A percentile compares a stretch with the other conserved stretches of the same genome.
Conservation (phyloP, 2,797 vertebrate genomes). For the Phoeniculus purpureus region DNA sequence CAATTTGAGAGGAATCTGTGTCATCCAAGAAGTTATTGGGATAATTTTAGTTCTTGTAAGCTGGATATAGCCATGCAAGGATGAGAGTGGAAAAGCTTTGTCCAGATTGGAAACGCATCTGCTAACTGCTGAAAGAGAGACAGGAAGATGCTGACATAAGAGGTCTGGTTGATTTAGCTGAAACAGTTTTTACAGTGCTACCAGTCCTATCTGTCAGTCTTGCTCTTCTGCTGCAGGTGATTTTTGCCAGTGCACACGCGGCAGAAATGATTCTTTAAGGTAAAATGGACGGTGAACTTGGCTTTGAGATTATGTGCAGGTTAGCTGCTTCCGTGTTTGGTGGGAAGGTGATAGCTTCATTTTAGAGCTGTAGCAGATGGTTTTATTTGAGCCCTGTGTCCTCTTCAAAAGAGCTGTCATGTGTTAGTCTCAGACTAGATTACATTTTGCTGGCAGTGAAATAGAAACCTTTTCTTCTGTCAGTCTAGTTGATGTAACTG, state of each 20-base stretch:
- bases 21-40: not conserved
- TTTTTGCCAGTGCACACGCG: not conserved
- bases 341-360: not conserved
- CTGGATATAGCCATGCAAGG: not conserved
- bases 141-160: not conserved
- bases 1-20: not conserved
- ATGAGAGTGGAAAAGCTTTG: not conserved
- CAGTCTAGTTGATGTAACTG: not conserved
- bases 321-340: not conserved
- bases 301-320: not conserved
- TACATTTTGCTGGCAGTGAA: slow-evolving; percentile 23
- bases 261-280: slow-evolving; percentile 9
- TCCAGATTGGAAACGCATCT: not conserved
- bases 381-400: slow-evolving; percentile 38
- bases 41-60: slow-evolving; percentile 3
- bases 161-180: not conserved
- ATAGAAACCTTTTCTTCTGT: slow-evolving; percentile 1
- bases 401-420: slow-evolving; percentile 29
- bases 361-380: slow-evolving; percentile 44
- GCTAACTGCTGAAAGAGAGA: not conserved
- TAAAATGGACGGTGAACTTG: not conserved
- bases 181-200: not conserved
- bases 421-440: slow-evolving; percentile 7
- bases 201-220: not conserved
- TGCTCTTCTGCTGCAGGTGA: slow-evolving; percentile 5